phyloP scores from a whole-genome alignment of 2,113 vertebrate genomes.

The Gyps fulvus region DNA sequence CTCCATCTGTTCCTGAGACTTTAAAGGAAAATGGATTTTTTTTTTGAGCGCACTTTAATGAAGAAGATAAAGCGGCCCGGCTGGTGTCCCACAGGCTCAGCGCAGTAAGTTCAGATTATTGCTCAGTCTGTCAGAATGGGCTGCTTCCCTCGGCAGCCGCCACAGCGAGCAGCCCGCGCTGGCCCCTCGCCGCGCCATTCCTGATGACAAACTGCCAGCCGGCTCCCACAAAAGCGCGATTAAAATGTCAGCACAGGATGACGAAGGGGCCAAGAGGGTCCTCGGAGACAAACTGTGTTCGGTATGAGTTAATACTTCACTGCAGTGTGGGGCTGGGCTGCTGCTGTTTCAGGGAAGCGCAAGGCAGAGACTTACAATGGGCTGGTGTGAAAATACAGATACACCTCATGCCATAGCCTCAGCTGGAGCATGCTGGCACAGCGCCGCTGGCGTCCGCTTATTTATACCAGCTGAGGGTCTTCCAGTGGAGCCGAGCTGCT shows the following conservation, averaged over 20 bases:
- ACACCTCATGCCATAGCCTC: not conserved
- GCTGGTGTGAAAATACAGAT: conserved; percentile 1
- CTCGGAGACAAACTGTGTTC: conserved; percentile 83
- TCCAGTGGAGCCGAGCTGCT: not conserved
- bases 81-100: conserved; percentile 86
- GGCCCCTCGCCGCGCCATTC: conserved; percentile 85
- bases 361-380: conserved; percentile 26
- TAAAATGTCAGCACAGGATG: conserved; percentile 87
- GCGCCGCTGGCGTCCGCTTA: not conserved
- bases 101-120: conserved; percentile 88
- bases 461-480: not conserved
- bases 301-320: conserved; percentile 85
- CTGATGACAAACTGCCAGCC: conserved; percentile 89
- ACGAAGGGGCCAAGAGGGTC: conserved; percentile 83
- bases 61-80: conserved; percentile 93
- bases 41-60: conserved; percentile 93
- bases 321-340: conserved; percentile 68
- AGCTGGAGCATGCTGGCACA: not conserved
- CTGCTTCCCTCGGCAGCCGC: conserved; percentile 78
- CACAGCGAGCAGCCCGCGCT: conserved; percentile 76
- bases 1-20: conserved; percentile 96
- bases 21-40: conserved; percentile 95
- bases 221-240: conserved; percentile 85
- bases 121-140: conserved; percentile 90
- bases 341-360: conserved; percentile 36